Evolutionary conservation across 2,113 vertebrate genomes (phyloP), one percentile per base, ranked within the genome.

Genomic region (Anthoscopus minutus): DNA sequence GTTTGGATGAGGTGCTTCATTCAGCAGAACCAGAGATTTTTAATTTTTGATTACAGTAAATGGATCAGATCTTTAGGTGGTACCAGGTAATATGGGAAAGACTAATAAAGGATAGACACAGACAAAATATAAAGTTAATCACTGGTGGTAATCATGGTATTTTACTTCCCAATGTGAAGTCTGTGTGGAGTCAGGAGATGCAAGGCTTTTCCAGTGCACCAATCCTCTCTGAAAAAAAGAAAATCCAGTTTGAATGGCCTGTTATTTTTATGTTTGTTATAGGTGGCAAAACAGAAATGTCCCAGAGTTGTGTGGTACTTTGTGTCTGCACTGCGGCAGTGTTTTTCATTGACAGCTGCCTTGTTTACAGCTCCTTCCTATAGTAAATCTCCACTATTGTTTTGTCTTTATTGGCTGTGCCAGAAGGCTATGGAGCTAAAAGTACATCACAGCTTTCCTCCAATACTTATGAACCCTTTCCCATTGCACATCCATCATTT

Each of bases 31-130:
- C 62, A 77, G 60, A 58, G 84, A 60, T 89, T 53, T 92, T 94
- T 94, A 83, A 64, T 38, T 83, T 88, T 23, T 95, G 85, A 95
- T 93, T 91, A 91, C 93, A 95, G 80, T 57, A 96, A 97, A 96
- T 89, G 87, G 93, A 96, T 86, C 94, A 91, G 66, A 94, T 74
- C 47, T 72, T 91, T 51, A 61, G 54, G 74, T 91, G 67, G 44
- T 88, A 31, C 37, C 86, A 80, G 81, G 28, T 96, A 91, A 92
- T 58, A 57, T 4, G 19, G 84, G 73, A 47, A 91, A 81, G 61
- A 69, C 79, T n/a, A 88, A 22, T 87, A 96, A 95, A 51, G 57
- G 91, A 80, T 67, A 83, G 87, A 66, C 62, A 45, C 58, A 45
- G 73, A 53, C 42, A 74, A 76, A 92, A 80, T 51, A 21, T 47